A percentile compares a stretch with the other conserved stretches of the same genome.
These are phyloP conservation scores for Patella vulgata DNA, from an alignment of 1,140 invertebrate species.

Conservation along the genomic window DNA sequence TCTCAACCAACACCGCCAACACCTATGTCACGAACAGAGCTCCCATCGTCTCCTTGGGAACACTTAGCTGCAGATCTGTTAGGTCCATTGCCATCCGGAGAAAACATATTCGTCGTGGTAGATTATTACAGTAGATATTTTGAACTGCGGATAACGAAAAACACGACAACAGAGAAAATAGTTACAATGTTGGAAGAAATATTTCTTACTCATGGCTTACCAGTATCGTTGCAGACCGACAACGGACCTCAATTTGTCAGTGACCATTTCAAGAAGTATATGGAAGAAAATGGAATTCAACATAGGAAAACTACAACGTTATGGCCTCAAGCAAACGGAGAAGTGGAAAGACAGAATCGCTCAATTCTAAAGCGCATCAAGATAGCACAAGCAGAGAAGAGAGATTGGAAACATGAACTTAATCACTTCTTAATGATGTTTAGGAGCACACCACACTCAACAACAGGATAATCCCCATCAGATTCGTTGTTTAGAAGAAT, in stretches of 20 bases:
- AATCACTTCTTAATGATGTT: constrained; percentile 31
- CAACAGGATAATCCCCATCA: constrained; percentile 20
- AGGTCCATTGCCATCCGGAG: constrained; percentile 25
- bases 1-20: background rate
- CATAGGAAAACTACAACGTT: constrained; percentile 25
- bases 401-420: constrained; percentile 30
- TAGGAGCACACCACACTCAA: constrained; percentile 36
- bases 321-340: constrained; percentile 40
- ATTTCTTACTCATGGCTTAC: constrained; percentile 28
- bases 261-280: background rate
- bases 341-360: constrained; percentile 42
- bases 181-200: constrained; percentile 14
- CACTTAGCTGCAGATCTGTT: constrained; percentile 29
- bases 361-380: constrained; percentile 37
- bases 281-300: constrained; percentile 16
- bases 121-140: constrained; percentile 37
- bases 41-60: constrained; percentile 28
- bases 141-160: constrained; percentile 19
- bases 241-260: too few relatives aligned
- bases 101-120: constrained; percentile 25
- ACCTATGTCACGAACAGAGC: constrained; percentile 15
- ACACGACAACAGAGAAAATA: constrained; percentile 19
- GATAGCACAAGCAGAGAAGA: constrained; percentile 32
- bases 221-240: constrained; percentile 18
- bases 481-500: constrained; percentile 17